Conservation (phyloP, 2,888 invertebrate genomes). For the Pristionchus exspectatus region DNA sequence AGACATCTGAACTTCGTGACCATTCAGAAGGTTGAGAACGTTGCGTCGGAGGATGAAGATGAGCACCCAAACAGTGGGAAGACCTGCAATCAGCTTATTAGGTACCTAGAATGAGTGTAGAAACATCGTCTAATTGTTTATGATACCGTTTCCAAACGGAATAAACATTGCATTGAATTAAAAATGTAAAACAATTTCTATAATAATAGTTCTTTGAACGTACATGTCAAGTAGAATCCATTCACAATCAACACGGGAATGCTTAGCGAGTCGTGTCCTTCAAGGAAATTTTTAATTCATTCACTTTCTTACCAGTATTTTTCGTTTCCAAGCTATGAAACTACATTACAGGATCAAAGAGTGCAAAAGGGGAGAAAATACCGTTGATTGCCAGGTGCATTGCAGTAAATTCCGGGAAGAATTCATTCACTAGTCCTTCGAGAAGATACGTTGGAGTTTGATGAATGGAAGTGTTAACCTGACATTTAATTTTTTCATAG, state of each 20-base stretch:
- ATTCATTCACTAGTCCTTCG: neutral
- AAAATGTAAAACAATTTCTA: too few species aligned
- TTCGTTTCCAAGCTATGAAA: neutral
- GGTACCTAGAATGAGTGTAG: too few species aligned
- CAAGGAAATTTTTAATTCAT: neutral
- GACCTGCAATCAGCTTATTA: neutral
- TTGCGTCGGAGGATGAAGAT: slow-evolving; percentile 19
- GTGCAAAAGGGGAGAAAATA: neutral
- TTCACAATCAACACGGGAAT: neutral
- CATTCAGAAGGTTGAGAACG: neutral
- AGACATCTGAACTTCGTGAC: slow-evolving; percentile 21
- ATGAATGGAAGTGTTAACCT: neutral
- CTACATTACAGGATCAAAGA: neutral
- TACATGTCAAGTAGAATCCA: neutral
- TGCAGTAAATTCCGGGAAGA: slow-evolving; percentile 14
- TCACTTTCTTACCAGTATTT: neutral
- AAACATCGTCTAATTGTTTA: too few species aligned
- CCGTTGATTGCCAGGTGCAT: neutral
- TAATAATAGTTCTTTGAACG: neutral
- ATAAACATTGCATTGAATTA: too few species aligned
- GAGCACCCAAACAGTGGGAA: neutral
- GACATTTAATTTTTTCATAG: neutral
- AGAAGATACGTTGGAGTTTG: neutral
- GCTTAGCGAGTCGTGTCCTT: slow-evolving; percentile 6
- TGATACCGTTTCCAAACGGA: too few species aligned